Base-by-base conservation (phyloP, 2,113 vertebrate genomes). In the Sakesphorus luctuosus region DNA sequence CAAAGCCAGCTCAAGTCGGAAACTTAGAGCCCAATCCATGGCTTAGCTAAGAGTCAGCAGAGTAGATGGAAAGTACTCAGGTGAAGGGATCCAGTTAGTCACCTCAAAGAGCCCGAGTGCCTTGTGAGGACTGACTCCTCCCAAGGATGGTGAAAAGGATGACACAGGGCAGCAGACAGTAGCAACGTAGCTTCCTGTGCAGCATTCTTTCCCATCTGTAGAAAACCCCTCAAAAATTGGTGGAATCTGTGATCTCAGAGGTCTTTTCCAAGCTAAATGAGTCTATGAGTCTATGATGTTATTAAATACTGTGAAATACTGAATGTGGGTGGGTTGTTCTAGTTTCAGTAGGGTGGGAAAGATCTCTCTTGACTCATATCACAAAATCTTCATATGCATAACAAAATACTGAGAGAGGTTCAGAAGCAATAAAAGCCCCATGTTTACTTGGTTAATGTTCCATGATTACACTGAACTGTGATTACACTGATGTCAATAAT, bases 261-360 rank as follows among this genome's bases (percentile, higher is more conserved):
- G 14, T 44, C 26, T 56, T 56, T 66, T 69, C 14, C 40, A 33
- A 83, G 20, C 8, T 65, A 24, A 77, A 69, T 43, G 14, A 71
- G 50, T 56, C 40, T 35, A 6, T 23, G 62, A 72, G 17, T 49
- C 31, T 24, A 6, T 43, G 25, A 55, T 83, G 35, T 25, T 43
- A 15, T 28, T 31, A 71, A 90, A 56, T 36, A n/a, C 29, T 33
- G 26, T 35, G 28, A 68, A 92, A 83, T 26, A 21, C 10, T 44
- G 18, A 82, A 49, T 44, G 19, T 38, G 28, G 2, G 31, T 25
- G 2, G 11, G 1, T 0, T 5, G 13, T 63, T 71, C 36, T 26
- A 43, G 40, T 43, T 43, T 43, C 25, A 25, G 7, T 28, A 67
- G 46, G 4, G 10, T 36, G 12, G 25, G 21, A 47, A 65, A 72